Base-by-base conservation (phyloP, 1,140 invertebrate genomes). In the Neocloeon triangulifer region DNA sequence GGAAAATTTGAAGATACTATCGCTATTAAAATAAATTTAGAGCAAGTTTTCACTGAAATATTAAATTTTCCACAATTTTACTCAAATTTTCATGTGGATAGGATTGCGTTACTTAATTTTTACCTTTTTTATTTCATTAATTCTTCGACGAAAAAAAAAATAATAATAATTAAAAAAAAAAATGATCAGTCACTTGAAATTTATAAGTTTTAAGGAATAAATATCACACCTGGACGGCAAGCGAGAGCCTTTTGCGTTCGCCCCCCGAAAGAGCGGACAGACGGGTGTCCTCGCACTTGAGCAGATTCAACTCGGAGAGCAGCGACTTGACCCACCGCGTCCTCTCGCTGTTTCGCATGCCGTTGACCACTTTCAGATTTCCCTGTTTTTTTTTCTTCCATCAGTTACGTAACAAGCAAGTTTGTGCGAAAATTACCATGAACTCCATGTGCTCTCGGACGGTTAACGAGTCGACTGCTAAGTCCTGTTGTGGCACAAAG, bases 401-500 rank as follows among this genome's bases (percentile, higher is more conserved):
- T 37, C 25, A 23, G 54, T 54, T 14, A 14, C 8, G 13, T 13
- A 29, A 8, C 8, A 10, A 7, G n/a, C n/a, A n/a, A n/a, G n/a
- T n/a, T n/a, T n/a, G n/a, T n/a, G n/a, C n/a, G n/a, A n/a, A 25
- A 40, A 54, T 52, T 48, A 75, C 73, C 73, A 76, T 77, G 42
- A 79, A 74, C 41, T 64, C 60, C 51, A 79, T 62, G 45, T 77
- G 72, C 48, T 79, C 73, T 33, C 56, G 50, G 14, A 73, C 68
- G 2, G 68, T 73, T 30, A 79, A 54, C 5, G 66, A 60, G 37
- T 71, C 66, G 18, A 73, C 54, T 30, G 64, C 61, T 39, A 77
- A 49, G 46, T 77, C 71, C 33, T 68, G 56, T 47, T 79, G 74
- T 3, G 73, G 70, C 25, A 76, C 59, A 48, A 74, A 77, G 33